Evolutionary conservation across 1,140 invertebrate genomes (phyloP).

Genomic region (Drosophila insularis): DNA sequence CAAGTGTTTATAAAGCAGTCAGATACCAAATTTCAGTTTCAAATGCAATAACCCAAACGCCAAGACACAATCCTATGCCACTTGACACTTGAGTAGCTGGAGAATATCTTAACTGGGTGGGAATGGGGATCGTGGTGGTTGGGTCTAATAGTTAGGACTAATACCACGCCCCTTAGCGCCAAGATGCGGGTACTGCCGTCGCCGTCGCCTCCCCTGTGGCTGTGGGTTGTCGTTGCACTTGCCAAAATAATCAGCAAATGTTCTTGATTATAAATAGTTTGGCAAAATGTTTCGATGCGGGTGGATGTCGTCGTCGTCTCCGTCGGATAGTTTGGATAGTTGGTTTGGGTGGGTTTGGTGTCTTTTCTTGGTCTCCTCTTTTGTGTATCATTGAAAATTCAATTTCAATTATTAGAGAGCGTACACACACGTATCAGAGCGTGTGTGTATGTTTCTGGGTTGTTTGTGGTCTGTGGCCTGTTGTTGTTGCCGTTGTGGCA

Average conservation of each 20-base stretch:
- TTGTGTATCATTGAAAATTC: conserved; percentile 75
- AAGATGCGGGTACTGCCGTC: neutral
- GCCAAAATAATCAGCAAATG: conserved; percentile 54
- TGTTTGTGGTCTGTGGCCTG: conserved; percentile 24
- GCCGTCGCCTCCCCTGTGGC: conserved; percentile 14
- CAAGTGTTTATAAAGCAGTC: conserved; percentile 67
- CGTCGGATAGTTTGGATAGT: too few species aligned
- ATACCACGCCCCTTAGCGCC: neutral
- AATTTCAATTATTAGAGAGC: conserved; percentile 71
- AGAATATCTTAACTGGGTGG: conserved; percentile 39
- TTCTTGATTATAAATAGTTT: conserved; percentile 76
- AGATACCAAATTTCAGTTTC: neutral
- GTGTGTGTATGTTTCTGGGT: conserved; percentile 21
- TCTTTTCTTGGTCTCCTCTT: conserved; percentile 36
- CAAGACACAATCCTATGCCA: neutral
- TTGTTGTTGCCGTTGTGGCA: conserved; percentile 29
- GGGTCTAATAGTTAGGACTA: neutral
- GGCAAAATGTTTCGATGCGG: conserved; percentile 54
- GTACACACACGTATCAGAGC: neutral
- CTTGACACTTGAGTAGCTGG: conserved; percentile 40
- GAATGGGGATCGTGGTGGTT: too few species aligned
- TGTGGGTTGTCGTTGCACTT: conserved; percentile 41
- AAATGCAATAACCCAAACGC: neutral
- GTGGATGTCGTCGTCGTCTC: conserved; percentile 16
- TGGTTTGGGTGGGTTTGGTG: neutral